These are phyloP conservation scores for Lindbergichthys nudifrons DNA, from an alignment of 2,797 vertebrate species.

Conservation along the genomic window DNA sequence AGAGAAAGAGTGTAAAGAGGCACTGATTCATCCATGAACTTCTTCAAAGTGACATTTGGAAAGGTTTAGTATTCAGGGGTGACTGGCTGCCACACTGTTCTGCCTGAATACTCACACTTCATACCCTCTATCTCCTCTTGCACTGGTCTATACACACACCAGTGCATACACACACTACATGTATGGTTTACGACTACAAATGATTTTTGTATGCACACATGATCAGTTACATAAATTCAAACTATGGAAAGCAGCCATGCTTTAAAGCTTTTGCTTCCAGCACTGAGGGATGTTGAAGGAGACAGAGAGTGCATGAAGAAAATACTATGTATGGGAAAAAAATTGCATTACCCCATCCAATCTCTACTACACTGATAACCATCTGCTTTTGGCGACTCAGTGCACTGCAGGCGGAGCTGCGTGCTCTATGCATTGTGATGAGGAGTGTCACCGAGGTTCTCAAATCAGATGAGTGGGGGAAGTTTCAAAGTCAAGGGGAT, in stretches of 20 bases:
- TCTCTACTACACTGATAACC: constrained; percentile 70
- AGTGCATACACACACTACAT: constrained; percentile 1
- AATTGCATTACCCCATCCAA: constrained; percentile 61
- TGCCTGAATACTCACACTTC: constrained; percentile 52
- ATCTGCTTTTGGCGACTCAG: constrained; percentile 71
- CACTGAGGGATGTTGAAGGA: constrained; percentile 41
- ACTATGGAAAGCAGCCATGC: constrained; percentile 31
- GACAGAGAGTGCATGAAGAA: constrained; percentile 34
- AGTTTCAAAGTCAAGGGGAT: constrained; percentile 78
- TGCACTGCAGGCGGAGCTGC: constrained; percentile 51
- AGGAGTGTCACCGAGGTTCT: constrained; percentile 58
- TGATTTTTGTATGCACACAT: constrained; percentile 7
- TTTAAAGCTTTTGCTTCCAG: constrained; percentile 40
- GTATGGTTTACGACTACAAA: constrained; percentile 5
- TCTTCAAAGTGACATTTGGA: constrained; percentile 71
- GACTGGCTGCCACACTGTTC: constrained; percentile 57
- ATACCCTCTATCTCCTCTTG: constrained; percentile 41
- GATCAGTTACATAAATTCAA: constrained; percentile 13
- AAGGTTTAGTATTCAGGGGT: constrained; percentile 66
- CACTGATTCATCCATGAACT: constrained; percentile 66
- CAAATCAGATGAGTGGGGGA: constrained; percentile 45
- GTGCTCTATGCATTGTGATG: constrained; percentile 69
- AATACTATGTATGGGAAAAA: constrained; percentile 44
- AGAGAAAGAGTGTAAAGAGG: constrained; percentile 42
- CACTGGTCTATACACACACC: constrained; percentile 23